Evolutionary conservation across 2,888 invertebrate species (phyloP), one percentile per base, ranked within the genome.

Genomic region (Tachina fera): DNA sequence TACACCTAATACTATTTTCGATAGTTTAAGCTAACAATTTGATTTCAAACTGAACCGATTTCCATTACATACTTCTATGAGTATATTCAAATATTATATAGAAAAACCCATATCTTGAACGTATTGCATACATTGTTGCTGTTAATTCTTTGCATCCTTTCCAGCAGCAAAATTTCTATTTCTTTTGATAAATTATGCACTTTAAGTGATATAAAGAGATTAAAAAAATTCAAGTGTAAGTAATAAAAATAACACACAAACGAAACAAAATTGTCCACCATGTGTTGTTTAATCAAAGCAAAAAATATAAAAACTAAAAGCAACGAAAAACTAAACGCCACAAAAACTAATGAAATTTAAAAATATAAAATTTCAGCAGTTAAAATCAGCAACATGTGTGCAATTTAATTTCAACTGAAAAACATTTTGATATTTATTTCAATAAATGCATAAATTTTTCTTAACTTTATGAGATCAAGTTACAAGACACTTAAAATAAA

Each of bases 121-220:
- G 3, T 49, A 41, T 43, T 11, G 22, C 16, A 51, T 8, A 19
- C 9, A 19, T 68, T 9, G 19, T 22, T 22, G 3, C 31, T 31
- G 31, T 31, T 31, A 31, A 22, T 60, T 14, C 45, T 19, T 43
- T 13, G 47, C 8, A 19, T 53, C 16, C 58, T 43, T 53, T 67
- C 67, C 51, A 70, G 71, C n/a, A 39, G 68, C 53, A 76, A 80
- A 84, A 87, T 86, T 80, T 87, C 88, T 88, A 9, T 61, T 9
- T 43, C 88, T 88, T 85, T 83, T 84, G 68, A 60, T 47, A 87
- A 86, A 84, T 87, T 79, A 86, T 88, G 76, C 86, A 88, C 63
- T 81, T 86, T 81, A 83, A 80, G 83, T 85, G 86, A 78, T 61
- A 68, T 41, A 71, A 67, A 63, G 58, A 68, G 19, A 74, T 31